phyloP scores from a whole-genome alignment of 2,888 invertebrate species.

The Tryphoninae sp. region DNA sequence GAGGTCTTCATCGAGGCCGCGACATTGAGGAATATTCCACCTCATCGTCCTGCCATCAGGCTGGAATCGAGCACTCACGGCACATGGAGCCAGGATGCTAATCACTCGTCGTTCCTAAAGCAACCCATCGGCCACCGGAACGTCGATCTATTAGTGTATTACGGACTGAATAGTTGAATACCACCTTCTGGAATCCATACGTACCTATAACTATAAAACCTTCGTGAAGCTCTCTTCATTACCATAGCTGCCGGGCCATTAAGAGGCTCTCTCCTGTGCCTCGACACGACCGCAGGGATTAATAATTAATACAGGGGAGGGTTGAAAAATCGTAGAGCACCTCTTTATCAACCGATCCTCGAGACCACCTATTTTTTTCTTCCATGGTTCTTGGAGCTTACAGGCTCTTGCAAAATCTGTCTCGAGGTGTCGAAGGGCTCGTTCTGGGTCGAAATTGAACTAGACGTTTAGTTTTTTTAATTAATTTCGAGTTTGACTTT shows the following conservation, averaged over 20 bases:
- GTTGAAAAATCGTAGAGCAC: constrained; percentile 59
- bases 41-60: constrained; percentile 72
- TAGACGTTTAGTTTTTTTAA: no score
- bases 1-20: constrained; percentile 76
- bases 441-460: no score
- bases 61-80: constrained; percentile 68
- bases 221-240: constrained; percentile 41
- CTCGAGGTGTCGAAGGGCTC: not conserved
- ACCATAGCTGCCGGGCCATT: constrained; percentile 52
- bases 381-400: constrained; percentile 15
- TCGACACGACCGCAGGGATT: constrained; percentile 48
- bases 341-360: constrained; percentile 61
- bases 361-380: not conserved
- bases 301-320: constrained; percentile 63
- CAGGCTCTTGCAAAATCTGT: constrained; percentile 39
- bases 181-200: not conserved
- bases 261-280: constrained; percentile 15
- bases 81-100: constrained; percentile 69
- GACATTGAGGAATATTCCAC: constrained; percentile 78
- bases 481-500: no score
- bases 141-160: constrained; percentile 23
- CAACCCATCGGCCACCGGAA: constrained; percentile 19
- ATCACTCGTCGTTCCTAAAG: constrained; percentile 65
- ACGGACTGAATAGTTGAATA: constrained; percentile 48
- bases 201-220: not conserved